Base-by-base conservation (phyloP, 2,113 vertebrate genomes). In the Chrysemys picta region DNA sequence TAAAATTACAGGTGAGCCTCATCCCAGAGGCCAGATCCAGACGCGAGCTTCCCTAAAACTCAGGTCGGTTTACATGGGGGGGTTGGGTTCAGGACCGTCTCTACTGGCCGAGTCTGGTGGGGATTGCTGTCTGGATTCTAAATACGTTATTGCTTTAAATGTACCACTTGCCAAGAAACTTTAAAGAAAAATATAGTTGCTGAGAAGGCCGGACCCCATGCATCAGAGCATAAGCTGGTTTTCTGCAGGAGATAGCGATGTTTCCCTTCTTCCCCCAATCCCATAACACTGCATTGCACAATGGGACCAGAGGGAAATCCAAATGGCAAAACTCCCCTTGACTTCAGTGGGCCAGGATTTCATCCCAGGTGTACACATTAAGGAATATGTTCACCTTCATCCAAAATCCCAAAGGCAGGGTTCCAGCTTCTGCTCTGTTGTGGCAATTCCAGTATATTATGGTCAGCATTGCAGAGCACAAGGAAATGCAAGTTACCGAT, bases 381-480 rank as follows among this genome's bases (percentile, higher is more conserved):
- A 45, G 72, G 72, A 24, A 47, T 47, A 27, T 14, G 24, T 27
- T 45, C 42, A 45, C 9, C 38, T 57, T 35, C 45, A 8, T 78
- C 72, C 56, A 53, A 0, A 0, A 88, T 31, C 16, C 27, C 1
- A 49, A 85, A 92, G 5, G 52, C 0, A 47, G 22, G 5, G 22
- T 47, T 27, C 75, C 10, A 24, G 6, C 1, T 42, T 24, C 1
- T 59, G 57, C 27, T 2, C 25, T 54, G 22, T 19, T n/a, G 4
- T 52, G 65, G 59, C 35, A 81, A 24, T 14, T 38, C 22, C 27
- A 6, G 2, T 11, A 49, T 82, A 10, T 53, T 38, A 80, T 0
- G 0, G n/a, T 1, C 17, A 85, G 22, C 50, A 38, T 2, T 24
- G 83, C 50, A 65, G 87, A 89, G 9, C 0, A 52, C 0, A n/a